phyloP scores from a whole-genome alignment of 2,113 vertebrate genomes.

The Hemicordylus capensis region DNA sequence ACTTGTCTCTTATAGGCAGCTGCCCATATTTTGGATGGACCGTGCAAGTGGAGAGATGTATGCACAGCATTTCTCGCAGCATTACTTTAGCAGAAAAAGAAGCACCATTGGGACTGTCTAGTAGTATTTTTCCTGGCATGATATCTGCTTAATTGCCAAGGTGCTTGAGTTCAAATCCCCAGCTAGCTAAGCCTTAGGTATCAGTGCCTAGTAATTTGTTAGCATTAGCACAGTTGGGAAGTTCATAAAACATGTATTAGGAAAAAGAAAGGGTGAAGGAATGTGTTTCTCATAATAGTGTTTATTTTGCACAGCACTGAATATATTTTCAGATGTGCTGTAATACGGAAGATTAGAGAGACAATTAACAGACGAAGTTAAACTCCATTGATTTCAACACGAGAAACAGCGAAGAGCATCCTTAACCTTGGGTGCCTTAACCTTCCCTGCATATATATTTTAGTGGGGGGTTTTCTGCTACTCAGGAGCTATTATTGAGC shows the following conservation, averaged over 20 bases:
- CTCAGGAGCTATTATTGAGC: not conserved
- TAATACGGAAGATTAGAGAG: not conserved
- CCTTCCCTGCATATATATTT: not conserved
- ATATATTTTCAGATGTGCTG: not conserved
- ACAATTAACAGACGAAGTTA: not conserved
- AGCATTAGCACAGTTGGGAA: constrained; percentile 17
- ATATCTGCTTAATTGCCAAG: constrained; percentile 35
- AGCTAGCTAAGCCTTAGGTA: constrained; percentile 34
- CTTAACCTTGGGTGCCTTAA: not conserved
- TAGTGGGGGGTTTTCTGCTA: not conserved
- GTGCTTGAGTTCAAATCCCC: not conserved
- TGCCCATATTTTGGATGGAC: not conserved
- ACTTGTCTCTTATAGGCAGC: not conserved
- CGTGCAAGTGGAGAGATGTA: not conserved
- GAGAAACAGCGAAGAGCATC: not conserved
- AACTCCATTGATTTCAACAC: not conserved
- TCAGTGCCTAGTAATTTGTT: constrained; percentile 34
- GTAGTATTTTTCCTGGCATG: constrained; percentile 29
- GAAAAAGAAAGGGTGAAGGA: not conserved
- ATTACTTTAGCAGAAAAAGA: constrained; percentile 10
- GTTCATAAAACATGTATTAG: constrained; percentile 31
- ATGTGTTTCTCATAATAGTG: not conserved
- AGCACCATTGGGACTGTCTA: constrained; percentile 34
- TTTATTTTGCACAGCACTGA: not conserved
- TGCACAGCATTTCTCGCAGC: not conserved